These are phyloP conservation scores for Eupsittula cactorum DNA, from an alignment of 2,113 vertebrate species.

Conservation along the genomic window DNA sequence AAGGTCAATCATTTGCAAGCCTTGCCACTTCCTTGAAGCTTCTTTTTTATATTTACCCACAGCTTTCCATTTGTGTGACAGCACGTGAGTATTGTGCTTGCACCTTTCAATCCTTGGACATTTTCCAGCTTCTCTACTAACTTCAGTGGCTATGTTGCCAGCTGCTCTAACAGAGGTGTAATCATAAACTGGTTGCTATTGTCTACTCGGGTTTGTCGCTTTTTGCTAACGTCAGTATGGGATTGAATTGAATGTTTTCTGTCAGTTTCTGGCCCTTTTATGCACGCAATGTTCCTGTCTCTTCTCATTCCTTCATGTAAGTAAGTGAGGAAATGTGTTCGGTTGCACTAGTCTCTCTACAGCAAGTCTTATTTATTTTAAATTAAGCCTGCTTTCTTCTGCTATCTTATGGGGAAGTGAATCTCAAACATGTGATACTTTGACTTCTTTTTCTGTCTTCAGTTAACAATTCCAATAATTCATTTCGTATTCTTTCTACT, in stretches of 20 bases:
- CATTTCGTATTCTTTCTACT: neutral
- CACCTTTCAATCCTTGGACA: neutral
- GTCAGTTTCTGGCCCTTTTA: conserved; percentile 18
- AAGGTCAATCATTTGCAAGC: neutral
- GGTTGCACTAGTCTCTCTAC: neutral
- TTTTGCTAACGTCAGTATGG: conserved; percentile 15
- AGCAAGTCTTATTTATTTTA: neutral
- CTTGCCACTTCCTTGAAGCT: neutral
- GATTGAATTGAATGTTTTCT: conserved; percentile 43
- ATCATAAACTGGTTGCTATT: conserved; percentile 37
- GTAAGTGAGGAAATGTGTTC: neutral
- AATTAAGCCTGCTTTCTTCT: neutral
- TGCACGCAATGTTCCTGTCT: neutral
- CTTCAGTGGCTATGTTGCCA: conserved; percentile 6
- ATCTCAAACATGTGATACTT: neutral
- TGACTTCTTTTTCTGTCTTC: neutral
- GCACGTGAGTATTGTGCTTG: neutral
- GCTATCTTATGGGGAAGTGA: neutral
- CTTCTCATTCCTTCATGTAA: conserved; percentile 32
- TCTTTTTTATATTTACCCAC: neutral
- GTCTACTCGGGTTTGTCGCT: neutral
- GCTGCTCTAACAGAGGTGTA: conserved; percentile 35
- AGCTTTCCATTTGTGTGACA: neutral
- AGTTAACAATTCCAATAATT: neutral
- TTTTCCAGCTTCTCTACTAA: conserved; percentile 6